These are phyloP conservation scores for Andrena praecox DNA, from an alignment of 2,888 invertebrate genomes.

Conservation along the genomic window DNA sequence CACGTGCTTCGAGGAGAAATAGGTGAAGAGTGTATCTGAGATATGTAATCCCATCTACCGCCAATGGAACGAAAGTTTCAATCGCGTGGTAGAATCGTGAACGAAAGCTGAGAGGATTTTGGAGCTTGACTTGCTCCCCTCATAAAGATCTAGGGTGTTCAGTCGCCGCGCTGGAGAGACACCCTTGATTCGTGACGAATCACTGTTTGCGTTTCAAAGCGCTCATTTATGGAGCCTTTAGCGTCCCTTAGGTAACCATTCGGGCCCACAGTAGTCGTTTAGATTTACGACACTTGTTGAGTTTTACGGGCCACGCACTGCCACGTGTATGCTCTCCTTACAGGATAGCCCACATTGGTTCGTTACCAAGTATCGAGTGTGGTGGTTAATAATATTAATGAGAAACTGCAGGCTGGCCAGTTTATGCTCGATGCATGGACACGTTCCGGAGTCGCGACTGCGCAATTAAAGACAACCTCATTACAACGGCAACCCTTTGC, in stretches of 20 bases:
- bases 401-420: background rate
- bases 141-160: too few species aligned
- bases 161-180: too few species aligned
- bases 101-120: too few species aligned
- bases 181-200: background rate
- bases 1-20: background rate
- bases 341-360: background rate
- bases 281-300: constrained; percentile 34
- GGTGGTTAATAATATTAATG: constrained; percentile 36
- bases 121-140: too few species aligned
- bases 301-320: constrained; percentile 33
- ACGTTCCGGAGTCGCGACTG: background rate
- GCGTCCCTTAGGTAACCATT: constrained; percentile 2
- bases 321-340: constrained; percentile 5
- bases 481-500: constrained; percentile 17
- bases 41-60: too few species aligned
- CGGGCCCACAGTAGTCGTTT: constrained; percentile 5
- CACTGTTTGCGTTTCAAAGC: constrained; percentile 4
- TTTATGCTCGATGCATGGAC: background rate
- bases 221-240: background rate
- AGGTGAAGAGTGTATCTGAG: background rate
- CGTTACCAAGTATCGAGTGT: constrained; percentile 21
- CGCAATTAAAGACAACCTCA: constrained; percentile 34
- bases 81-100: too few species aligned
- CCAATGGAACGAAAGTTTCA: too few species aligned